Evolutionary conservation across 2,113 vertebrate genomes (phyloP).

Genomic region (Callaeas wilsoni): DNA sequence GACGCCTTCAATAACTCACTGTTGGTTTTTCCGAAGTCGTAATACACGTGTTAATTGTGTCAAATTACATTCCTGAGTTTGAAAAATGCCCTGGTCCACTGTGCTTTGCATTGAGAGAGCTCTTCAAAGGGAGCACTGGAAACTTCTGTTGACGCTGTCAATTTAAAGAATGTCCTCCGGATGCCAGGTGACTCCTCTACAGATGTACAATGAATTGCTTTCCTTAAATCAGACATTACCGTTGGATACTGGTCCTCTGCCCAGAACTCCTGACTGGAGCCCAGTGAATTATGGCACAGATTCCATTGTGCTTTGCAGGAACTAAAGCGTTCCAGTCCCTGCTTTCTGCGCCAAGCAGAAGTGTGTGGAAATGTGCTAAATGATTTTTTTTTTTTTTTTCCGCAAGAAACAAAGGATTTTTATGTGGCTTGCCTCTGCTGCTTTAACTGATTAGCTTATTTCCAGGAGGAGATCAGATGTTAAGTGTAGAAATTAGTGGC

Average conservation of each 20-base stretch:
- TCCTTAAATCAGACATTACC: slow-evolving; percentile 4
- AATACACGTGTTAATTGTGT: neutral
- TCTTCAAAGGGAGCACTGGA: slow-evolving; percentile 15
- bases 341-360: neutral
- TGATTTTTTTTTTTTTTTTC: neutral
- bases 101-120: neutral
- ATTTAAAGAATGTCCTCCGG: neutral
- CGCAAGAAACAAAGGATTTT: neutral
- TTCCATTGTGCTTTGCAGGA: slow-evolving; percentile 44
- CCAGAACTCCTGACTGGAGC: neutral
- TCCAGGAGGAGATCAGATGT: neutral
- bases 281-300: slow-evolving; percentile 12
- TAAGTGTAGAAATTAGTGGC: neutral
- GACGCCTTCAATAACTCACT: neutral
- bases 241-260: neutral
- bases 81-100: neutral
- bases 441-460: neutral
- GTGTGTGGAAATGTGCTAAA: slow-evolving; percentile 19
- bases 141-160: neutral
- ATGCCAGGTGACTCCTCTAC: neutral
- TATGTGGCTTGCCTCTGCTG: neutral
- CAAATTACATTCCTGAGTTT: neutral
- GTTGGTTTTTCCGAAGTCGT: neutral
- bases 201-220: slow-evolving; percentile 15
- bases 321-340: neutral